phyloP scores from a whole-genome alignment of 2,888 invertebrate genomes.

The Luperina nickerlii region DNA sequence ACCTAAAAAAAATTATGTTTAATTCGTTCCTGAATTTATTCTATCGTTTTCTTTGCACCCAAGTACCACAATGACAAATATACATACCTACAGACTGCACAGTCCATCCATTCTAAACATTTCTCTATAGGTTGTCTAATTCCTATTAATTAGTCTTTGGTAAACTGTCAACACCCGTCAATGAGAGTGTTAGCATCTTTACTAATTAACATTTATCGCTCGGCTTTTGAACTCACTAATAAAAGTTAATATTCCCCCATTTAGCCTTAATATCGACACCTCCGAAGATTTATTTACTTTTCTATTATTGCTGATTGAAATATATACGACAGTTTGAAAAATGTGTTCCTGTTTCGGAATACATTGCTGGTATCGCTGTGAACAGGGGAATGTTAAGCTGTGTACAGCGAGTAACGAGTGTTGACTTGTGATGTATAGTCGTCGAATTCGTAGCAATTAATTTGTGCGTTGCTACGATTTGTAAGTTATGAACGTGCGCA shows the following conservation, averaged over 20 bases:
- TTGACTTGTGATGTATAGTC: constrained; percentile 57
- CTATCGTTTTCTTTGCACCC: not conserved
- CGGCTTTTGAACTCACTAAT: constrained; percentile 75
- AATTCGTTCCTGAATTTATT: not conserved
- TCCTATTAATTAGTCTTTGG: constrained; percentile 65
- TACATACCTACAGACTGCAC: not conserved
- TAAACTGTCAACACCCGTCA: constrained; percentile 67
- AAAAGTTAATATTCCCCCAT: constrained; percentile 79
- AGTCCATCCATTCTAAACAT: constrained; percentile 4
- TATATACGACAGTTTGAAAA: constrained; percentile 33
- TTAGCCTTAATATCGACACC: constrained; percentile 77
- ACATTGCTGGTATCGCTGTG: constrained; percentile 48
- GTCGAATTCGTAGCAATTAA: constrained; percentile 65
- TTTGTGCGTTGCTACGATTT: constrained; percentile 74
- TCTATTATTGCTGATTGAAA: constrained; percentile 70
- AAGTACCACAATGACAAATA: not conserved
- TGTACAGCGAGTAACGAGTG: constrained; percentile 52
- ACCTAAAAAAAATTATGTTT: not conserved
- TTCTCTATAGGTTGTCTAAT: constrained; percentile 9
- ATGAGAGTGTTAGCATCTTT: constrained; percentile 69
- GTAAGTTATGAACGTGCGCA: constrained; percentile 79
- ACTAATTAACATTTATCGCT: constrained; percentile 75
- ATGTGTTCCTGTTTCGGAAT: constrained; percentile 30
- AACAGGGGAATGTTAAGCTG: constrained; percentile 17
- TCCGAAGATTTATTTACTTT: constrained; percentile 77